Evolutionary conservation across 2,113 vertebrate species (phyloP), one percentile per base, ranked within the genome.

Genomic region (Eubucco bourcierii): DNA sequence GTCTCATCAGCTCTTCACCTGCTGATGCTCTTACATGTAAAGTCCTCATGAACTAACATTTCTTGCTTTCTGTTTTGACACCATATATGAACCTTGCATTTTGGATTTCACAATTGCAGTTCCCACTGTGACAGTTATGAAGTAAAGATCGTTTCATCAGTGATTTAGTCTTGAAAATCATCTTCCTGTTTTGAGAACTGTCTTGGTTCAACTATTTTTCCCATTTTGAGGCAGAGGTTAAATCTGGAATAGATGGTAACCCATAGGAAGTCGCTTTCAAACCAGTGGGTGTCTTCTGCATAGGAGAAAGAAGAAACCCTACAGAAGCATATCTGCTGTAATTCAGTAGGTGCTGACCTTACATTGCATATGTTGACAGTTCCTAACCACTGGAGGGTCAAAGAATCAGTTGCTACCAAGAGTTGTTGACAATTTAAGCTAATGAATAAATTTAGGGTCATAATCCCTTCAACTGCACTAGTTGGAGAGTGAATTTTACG

Each of bases 381-480:
- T 91, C 47, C 80, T 74, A 67, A 67, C 56, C 65, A 66, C 50
- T 81, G 75, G 39, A 70, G 86, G 78, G 84, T 94, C 84, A 84
- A 84, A 66, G 50, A 93, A 93, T 74, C 81, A 85, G 80, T 80
- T 94, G 72, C 87, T 77, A 74, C 25, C 78, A 75, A 85, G 93
- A 91, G 80, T 68, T 71, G 72, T 91, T 84, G 87, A 89, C 84
- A 87, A 76, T 95, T 91, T 90, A 64, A 85, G 76, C 52, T 95
- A 90, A 93, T 93, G 72, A 95, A 80, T 93, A 95, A n/a, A 64
- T 90, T 71, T 88, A 67, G 31, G 85, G 73, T 91, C 72, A 27
- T 39, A 82, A 80, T 80, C 64, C 56, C 21, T 82, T 90, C 72
- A 85, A 4, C 33, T 44, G 33, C 65, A 39, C 28, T 79, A 63